phyloP scores from a whole-genome alignment of 1,140 invertebrate species.

The Zaprionus davidi region DNA sequence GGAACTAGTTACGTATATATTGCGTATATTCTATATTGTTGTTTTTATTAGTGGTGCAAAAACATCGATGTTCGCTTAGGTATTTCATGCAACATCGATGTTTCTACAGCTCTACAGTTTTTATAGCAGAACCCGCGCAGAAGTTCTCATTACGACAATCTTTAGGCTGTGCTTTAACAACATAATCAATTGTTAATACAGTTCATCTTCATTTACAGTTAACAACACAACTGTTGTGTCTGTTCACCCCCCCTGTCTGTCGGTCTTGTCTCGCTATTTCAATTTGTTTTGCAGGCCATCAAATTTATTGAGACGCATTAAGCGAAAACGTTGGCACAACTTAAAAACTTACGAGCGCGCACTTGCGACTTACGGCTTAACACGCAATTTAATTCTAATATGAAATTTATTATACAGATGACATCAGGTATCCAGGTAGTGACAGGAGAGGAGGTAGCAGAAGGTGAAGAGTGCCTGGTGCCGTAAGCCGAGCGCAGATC shows the following conservation, averaged over 20 bases:
- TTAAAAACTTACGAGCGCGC: conserved; percentile 54
- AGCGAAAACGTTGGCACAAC: conserved; percentile 41
- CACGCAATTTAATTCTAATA: conserved; percentile 79
- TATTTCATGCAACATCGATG: too few relatives aligned
- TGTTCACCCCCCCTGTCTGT: neutral
- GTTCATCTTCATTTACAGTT: neutral
- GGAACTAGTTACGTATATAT: too few relatives aligned
- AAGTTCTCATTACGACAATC: too few relatives aligned
- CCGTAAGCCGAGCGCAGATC: conserved; percentile 12
- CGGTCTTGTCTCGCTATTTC: neutral
- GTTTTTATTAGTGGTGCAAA: too few relatives aligned
- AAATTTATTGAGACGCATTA: conserved; percentile 63
- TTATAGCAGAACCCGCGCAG: too few relatives aligned
- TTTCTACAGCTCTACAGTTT: too few relatives aligned
- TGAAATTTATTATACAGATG: conserved; percentile 62
- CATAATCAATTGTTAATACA: neutral
- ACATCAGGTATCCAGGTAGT: conserved; percentile 25
- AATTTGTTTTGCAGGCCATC: conserved; percentile 2
- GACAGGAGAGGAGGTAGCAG: conserved; percentile 34
- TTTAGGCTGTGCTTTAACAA: neutral
- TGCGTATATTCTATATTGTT: too few relatives aligned
- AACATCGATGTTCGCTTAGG: too few relatives aligned
- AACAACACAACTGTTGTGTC: neutral
- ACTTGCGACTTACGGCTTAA: conserved; percentile 58
- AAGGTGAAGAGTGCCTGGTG: neutral